A percentile compares a stretch with the other conserved stretches of the same genome.
Evolutionary conservation across 2,888 invertebrate genomes (phyloP).

Genomic region (Acholoe squamosa): DNA sequence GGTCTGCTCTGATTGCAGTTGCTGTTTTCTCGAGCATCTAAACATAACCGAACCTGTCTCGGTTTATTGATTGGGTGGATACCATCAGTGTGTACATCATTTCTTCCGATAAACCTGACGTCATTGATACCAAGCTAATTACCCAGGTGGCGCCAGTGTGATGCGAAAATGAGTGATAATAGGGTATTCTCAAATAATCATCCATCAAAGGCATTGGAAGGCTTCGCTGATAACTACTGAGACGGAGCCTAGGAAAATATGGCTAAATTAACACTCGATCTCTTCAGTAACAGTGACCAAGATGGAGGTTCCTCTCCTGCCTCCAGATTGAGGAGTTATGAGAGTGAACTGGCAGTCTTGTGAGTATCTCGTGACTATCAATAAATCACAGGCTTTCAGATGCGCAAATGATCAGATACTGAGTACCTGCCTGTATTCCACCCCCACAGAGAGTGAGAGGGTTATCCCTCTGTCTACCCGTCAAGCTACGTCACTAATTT

Average conservation of each 20-base stretch:
- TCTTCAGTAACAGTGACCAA: not conserved
- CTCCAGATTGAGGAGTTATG: not conserved
- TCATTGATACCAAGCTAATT: not conserved
- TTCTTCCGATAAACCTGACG: too few species aligned
- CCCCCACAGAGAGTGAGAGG: not conserved
- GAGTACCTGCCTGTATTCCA: not conserved
- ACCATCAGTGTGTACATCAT: too few species aligned
- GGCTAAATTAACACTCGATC: constrained; percentile 4
- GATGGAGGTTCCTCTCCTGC: not conserved
- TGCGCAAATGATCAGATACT: constrained; percentile 1
- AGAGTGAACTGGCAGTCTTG: not conserved
- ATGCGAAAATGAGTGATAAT: constrained; percentile 7
- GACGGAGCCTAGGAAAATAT: not conserved
- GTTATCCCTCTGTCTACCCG: not conserved
- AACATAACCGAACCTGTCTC: too few species aligned
- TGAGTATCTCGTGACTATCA: not conserved
- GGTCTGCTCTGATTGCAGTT: too few species aligned
- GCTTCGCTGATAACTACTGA: not conserved
- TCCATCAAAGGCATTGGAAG: not conserved
- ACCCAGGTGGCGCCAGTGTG: not conserved
- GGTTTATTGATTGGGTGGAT: too few species aligned
- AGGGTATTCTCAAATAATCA: constrained; percentile 18
- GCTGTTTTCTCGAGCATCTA: too few species aligned
- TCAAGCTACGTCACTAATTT: constrained; percentile 24
- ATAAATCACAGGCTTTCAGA: constrained; percentile 8